Percentiles rank a stretch among this genome's conserved stretches.
These are phyloP conservation scores for Gobio occitaniae DNA, from an alignment of 2,797 vertebrate species.

Conservation along the genomic window DNA sequence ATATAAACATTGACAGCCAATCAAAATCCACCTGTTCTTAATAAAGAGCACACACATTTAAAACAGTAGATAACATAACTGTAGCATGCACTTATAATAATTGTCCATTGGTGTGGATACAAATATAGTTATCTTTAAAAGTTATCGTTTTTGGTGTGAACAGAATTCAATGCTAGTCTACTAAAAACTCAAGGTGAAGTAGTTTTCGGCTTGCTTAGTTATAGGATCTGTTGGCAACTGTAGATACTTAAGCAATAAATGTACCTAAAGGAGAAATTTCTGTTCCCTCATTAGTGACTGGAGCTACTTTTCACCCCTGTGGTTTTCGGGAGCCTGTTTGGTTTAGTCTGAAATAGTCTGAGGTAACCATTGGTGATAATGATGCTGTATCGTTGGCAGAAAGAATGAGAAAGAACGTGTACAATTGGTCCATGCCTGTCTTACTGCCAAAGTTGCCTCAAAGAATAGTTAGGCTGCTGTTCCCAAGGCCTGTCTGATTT, in stretches of 20 bases:
- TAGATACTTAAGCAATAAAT: constrained; percentile 7
- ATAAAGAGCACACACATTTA: not conserved
- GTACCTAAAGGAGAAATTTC: not conserved
- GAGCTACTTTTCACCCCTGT: constrained; percentile 63
- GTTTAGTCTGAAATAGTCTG: constrained; percentile 41
- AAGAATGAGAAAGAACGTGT: constrained; percentile 36
- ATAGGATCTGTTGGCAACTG: not conserved
- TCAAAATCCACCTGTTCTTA: not conserved
- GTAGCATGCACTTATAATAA: not conserved
- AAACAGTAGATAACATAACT: not conserved
- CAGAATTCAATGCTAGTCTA: not conserved
- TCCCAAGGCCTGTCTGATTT: constrained; percentile 46
- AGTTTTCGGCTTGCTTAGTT: not conserved
- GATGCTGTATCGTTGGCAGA: constrained; percentile 65
- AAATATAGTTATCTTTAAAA: not conserved
- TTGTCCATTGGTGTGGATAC: not conserved
- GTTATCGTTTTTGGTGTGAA: not conserved
- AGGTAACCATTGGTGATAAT: constrained; percentile 63
- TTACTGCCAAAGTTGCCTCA: constrained; percentile 48
- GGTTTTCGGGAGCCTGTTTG: constrained; percentile 44
- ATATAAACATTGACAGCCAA: not conserved
- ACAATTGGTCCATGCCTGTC: constrained; percentile 48
- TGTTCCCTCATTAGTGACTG: constrained; percentile 49
- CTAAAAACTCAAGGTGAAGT: constrained; percentile 6
- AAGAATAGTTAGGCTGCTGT: constrained; percentile 36